Evolutionary conservation across 2,888 invertebrate species (phyloP).

Genomic region (Catocala nupta): DNA sequence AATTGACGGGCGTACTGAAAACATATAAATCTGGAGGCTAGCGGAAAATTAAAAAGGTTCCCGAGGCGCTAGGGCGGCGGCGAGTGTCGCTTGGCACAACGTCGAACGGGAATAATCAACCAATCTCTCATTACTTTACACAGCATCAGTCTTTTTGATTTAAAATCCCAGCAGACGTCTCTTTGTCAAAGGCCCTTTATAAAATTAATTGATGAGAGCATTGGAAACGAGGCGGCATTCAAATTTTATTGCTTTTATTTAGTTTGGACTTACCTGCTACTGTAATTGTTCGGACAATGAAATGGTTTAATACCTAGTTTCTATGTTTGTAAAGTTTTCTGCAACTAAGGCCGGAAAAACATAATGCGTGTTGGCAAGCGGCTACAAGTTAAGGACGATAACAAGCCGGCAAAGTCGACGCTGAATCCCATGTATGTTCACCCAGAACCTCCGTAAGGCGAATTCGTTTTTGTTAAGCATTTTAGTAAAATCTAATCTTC

Average conservation of each 20-base stretch:
- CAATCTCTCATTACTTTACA: slow-evolving; percentile 65
- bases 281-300: no score
- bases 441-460: no score
- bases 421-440: no score
- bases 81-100: slow-evolving; percentile 58
- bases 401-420: no score
- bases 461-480: no score
- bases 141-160: slow-evolving; percentile 57
- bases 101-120: slow-evolving; percentile 65
- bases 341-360: no score
- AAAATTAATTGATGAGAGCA: slow-evolving; percentile 50
- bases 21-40: slow-evolving; percentile 83
- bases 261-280: no score
- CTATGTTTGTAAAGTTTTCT: no score
- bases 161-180: slow-evolving; percentile 53
- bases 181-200: slow-evolving; percentile 51
- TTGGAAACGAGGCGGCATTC: slow-evolving; percentile 30
- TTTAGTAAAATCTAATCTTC: no score
- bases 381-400: no score
- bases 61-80: slow-evolving; percentile 64
- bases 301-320: no score
- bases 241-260: slow-evolving; percentile 25
- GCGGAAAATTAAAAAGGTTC: slow-evolving; percentile 85
- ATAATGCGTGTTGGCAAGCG: no score
- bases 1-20: slow-evolving; percentile 80